Percentiles rank a stretch among this genome's conserved stretches.
Conservation (phyloP, 2,888 invertebrate species). For the Opisthograptis luteolata region DNA sequence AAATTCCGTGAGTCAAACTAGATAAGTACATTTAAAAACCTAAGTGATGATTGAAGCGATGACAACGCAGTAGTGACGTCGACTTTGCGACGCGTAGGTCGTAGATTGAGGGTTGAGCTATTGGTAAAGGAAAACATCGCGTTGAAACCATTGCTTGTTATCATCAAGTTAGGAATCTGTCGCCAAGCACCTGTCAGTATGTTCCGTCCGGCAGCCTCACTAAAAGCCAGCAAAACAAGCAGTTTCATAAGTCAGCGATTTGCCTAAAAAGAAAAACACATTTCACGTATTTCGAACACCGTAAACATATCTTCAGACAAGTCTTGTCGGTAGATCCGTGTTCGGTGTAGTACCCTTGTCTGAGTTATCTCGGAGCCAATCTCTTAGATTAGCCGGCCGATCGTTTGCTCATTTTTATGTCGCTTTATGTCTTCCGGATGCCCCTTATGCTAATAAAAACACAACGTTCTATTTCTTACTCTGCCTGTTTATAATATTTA, state of each 20-base stretch:
- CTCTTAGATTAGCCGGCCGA: conserved; percentile 43
- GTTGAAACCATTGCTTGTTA: too few species aligned
- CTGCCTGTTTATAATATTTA: too few species aligned
- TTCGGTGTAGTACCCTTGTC: conserved; percentile 47
- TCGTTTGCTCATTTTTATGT: conserved; percentile 48
- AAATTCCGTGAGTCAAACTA: background rate
- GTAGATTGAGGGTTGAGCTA: too few species aligned
- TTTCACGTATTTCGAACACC: conserved; percentile 28
- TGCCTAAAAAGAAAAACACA: conserved; percentile 19
- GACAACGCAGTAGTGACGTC: too few species aligned
- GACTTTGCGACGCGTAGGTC: too few species aligned
- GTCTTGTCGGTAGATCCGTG: conserved; percentile 47
- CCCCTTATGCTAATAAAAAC: conserved; percentile 40
- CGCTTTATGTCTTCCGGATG: conserved; percentile 41
- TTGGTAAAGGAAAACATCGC: too few species aligned
- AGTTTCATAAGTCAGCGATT: background rate
- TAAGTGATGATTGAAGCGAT: too few species aligned
- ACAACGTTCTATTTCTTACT: conserved; percentile 8
- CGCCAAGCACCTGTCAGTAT: too few species aligned
- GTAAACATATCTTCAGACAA: conserved; percentile 33
- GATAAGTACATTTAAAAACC: background rate
- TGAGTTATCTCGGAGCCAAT: conserved; percentile 47
- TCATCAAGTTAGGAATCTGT: too few species aligned
- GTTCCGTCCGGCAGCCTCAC: too few species aligned
- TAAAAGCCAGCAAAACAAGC: background rate